Evolutionary conservation across 2,888 invertebrate species (phyloP), one percentile per base, ranked within the genome.

Genomic region (Zaprionus obscuricornis): DNA sequence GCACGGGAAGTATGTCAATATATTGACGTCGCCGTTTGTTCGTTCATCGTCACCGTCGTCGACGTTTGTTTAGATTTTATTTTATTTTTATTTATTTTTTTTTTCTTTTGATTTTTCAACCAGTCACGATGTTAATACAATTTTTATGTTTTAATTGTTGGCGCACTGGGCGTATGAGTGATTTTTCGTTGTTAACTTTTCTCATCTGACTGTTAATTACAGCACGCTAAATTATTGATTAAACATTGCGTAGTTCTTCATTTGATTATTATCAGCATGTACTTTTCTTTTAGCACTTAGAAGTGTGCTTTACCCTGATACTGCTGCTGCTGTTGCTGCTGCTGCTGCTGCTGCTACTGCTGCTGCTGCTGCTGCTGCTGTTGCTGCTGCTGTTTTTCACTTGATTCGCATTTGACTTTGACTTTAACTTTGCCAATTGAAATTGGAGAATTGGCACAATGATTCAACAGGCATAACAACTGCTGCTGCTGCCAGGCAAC

Each of bases 101-200:
- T 18, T 4, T 17, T 22, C 7, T 26, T 16, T 10, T 26, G n/a
- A n/a, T 17, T 17, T 65, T 54, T 31, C 22, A 70, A 65, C 86
- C 57, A 87, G 85, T 85, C 85, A 85, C 85, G 86, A 86, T 78
- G 75, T 86, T 87, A 87, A 82, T 84, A 86, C 86, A 86, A 77
- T 78, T 85, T 81, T 62, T 73, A 83, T 81, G 75, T 76, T 78
- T 83, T 84, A 84, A 81, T 81, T 83, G 75, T 40, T 49, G 58
- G 66, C 43, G 51, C 58, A 59, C 73, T 22, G 83, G 64, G 66
- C 83, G 85, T 85, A 73, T 83, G 79, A 83, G 84, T 75, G 79
- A 75, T 85, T 78, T 65, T 73, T 69, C 36, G 49, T 54, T 66
- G 82, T 81, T 77, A 50, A 66, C 63, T 77, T 78, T 79, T 85